Percentiles rank a stretch among this genome's conserved stretches.
These are phyloP conservation scores for Muntiacus reevesi DNA, from an alignment of 2,113 vertebrate species.

Conservation along the genomic window DNA sequence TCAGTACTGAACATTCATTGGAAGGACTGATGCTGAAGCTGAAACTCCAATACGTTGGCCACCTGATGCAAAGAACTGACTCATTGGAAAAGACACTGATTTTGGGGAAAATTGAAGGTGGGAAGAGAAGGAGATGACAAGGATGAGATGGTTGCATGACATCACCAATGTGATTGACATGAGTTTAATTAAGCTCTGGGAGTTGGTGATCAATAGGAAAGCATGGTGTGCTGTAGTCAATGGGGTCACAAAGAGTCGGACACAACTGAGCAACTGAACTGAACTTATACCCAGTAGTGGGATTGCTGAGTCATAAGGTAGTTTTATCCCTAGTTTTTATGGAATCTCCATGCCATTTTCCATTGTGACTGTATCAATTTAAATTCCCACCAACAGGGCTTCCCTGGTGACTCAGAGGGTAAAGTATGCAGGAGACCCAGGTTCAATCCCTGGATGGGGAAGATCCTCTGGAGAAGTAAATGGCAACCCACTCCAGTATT, in stretches of 20 bases:
- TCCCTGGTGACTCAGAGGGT: too few relatives aligned
- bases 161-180: accelerated
- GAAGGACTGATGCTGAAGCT: not conserved
- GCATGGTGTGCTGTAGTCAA: not conserved
- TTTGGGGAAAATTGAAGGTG: not conserved
- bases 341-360: not conserved
- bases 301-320: not conserved
- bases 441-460: too few relatives aligned
- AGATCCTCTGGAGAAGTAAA: too few relatives aligned
- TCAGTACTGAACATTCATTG: not conserved
- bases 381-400: not conserved
- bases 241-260: not conserved
- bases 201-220: not conserved
- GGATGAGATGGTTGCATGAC: not conserved
- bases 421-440: too few relatives aligned
- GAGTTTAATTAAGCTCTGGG: not conserved
- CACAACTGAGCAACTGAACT: accelerated
- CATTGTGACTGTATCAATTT: not conserved
- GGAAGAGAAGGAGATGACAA: not conserved
- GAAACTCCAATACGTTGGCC: accelerated
- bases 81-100: not conserved
- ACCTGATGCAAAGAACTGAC: not conserved
- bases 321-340: not conserved
- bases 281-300: not conserved
- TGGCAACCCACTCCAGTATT: too few relatives aligned